phyloP scores from a whole-genome alignment of 1,140 invertebrate species.

The Colletes gigas region DNA sequence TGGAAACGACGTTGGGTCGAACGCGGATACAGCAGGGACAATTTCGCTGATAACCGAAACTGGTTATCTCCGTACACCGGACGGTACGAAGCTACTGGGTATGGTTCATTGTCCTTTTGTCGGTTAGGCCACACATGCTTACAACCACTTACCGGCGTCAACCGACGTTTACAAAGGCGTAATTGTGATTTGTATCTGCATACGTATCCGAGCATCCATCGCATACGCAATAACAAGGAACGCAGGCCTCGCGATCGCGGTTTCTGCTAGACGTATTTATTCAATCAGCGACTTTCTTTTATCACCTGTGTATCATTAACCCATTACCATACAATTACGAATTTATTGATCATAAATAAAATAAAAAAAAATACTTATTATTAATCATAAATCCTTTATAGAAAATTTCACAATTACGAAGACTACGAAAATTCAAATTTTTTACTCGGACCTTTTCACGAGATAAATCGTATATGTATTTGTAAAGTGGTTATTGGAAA shows the following conservation, averaged over 20 bases:
- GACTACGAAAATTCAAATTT: no score
- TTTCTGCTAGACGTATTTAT: slow-evolving; percentile 29
- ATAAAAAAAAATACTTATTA: no score
- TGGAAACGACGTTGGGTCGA: slow-evolving; percentile 1
- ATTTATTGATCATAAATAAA: no score
- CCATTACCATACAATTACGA: no score
- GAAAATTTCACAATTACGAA: no score
- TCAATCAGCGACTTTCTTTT: slow-evolving; percentile 4
- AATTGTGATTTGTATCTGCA: slow-evolving; percentile 48
- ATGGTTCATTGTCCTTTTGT: slow-evolving; percentile 68
- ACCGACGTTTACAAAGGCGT: slow-evolving; percentile 44
- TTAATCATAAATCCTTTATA: no score
- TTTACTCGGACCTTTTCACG: no score
- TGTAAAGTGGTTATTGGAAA: no score
- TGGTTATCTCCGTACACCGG: slow-evolving; percentile 57
- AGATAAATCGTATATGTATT: no score
- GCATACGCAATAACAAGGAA: slow-evolving; percentile 40
- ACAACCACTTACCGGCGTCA: slow-evolving; percentile 46
- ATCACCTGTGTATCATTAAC: neutral
- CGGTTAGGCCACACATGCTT: slow-evolving; percentile 32
- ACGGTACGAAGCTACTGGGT: slow-evolving; percentile 46
- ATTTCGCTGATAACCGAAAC: slow-evolving; percentile 61
- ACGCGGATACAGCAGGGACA: slow-evolving; percentile 11
- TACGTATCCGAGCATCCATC: slow-evolving; percentile 21
- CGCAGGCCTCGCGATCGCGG: slow-evolving; percentile 5